Percentiles rank a stretch among this genome's conserved stretches.
Evolutionary conservation across 1,140 invertebrate species (phyloP).

Genomic region (Drosophila auraria): DNA sequence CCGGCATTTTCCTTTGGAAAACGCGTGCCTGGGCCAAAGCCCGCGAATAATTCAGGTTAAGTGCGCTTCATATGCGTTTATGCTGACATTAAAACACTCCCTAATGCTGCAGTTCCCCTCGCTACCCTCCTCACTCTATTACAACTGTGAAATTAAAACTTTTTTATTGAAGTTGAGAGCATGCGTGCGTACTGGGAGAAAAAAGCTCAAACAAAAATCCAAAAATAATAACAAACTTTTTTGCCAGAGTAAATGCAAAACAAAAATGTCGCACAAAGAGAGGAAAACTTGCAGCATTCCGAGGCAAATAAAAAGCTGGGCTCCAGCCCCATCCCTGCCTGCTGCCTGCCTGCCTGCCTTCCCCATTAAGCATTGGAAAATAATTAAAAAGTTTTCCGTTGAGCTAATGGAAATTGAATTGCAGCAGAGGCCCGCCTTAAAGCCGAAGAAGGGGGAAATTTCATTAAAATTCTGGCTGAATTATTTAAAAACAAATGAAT

Average conservation of each 20-base stretch:
- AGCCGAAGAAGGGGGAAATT: slow-evolving; percentile 35
- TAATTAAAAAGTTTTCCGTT: slow-evolving; percentile 77
- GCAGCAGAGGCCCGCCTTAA: slow-evolving; percentile 22
- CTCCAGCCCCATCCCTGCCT: no score
- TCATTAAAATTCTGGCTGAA: slow-evolving; percentile 59
- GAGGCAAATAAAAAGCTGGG: slow-evolving; percentile 45
- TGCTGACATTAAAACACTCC: slow-evolving; percentile 77
- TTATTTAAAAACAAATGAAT: slow-evolving; percentile 51
- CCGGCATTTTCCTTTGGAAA: slow-evolving; percentile 26
- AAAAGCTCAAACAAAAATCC: slow-evolving; percentile 28
- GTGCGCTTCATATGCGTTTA: slow-evolving; percentile 76
- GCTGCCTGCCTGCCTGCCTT: no score
- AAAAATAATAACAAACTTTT: slow-evolving; percentile 55
- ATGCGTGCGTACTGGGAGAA: slow-evolving; percentile 56
- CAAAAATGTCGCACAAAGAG: slow-evolving; percentile 43
- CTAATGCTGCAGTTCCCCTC: background rate
- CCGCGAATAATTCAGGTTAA: slow-evolving; percentile 73
- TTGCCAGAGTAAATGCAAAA: slow-evolving; percentile 51
- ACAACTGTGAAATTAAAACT: slow-evolving; percentile 63
- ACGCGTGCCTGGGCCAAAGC: slow-evolving; percentile 51
- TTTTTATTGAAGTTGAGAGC: slow-evolving; percentile 66
- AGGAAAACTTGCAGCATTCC: slow-evolving; percentile 41
- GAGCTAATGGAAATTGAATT: slow-evolving; percentile 75
- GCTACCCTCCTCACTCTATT: slow-evolving; percentile 21
- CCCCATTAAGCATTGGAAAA: slow-evolving; percentile 71